These are phyloP conservation scores for Ariolimax columbianus DNA, from an alignment of 2,888 invertebrate species.

Conservation along the genomic window DNA sequence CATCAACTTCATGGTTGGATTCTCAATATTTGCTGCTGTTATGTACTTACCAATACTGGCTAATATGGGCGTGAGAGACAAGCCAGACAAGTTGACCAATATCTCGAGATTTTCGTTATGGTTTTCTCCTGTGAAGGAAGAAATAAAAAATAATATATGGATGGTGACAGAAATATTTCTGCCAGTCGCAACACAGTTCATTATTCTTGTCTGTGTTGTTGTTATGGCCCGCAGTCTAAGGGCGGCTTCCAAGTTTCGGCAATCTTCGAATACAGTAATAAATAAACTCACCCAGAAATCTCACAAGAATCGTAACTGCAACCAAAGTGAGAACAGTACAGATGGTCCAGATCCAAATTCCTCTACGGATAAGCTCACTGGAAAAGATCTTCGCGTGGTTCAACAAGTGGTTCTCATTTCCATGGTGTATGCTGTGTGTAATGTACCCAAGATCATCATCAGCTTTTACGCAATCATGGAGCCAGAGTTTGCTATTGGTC, in stretches of 20 bases:
- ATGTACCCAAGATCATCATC: conserved; percentile 15
- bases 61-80: neutral
- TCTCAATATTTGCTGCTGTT: neutral
- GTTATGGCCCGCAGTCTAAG: neutral
- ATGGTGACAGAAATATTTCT: neutral
- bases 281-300: neutral
- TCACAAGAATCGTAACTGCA: neutral
- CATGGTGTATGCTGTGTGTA: conserved; percentile 1
- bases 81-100: neutral
- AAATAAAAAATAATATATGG: neutral
- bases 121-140: neutral
- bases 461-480: neutral
- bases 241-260: conserved; percentile 8
- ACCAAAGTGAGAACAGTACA: neutral
- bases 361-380: neutral
- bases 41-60: conserved; percentile 14
- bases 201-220: conserved; percentile 6
- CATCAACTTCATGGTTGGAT: neutral
- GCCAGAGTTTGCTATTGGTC: conserved; percentile 12
- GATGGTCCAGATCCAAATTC: neutral
- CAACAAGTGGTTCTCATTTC: conserved; percentile 32
- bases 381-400: conserved; percentile 18
- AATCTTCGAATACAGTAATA: neutral
- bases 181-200: neutral
- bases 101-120: neutral